Percentiles rank a stretch among this genome's conserved stretches.
Conservation (phyloP, 1,140 invertebrate genomes). For the Papilio machaon region DNA sequence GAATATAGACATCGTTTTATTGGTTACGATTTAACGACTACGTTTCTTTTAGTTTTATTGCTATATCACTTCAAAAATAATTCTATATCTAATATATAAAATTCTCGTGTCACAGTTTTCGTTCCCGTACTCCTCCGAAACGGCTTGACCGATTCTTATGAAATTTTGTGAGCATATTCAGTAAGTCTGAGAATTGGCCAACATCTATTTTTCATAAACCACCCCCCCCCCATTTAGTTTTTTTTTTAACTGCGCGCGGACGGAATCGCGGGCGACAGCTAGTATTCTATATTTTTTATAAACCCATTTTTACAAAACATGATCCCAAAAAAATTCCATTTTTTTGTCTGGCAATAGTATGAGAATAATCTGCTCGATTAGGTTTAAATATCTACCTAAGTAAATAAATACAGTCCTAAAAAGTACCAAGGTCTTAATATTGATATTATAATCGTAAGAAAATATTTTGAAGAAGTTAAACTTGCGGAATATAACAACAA, state of each 20-base stretch:
- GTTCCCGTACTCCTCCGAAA: too few species aligned
- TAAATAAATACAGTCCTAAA: not conserved
- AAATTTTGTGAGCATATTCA: too few species aligned
- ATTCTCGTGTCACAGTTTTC: too few species aligned
- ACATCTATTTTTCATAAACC: too few species aligned
- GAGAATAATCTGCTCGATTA: too few species aligned
- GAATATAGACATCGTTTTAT: conserved; percentile 23
- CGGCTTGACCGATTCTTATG: too few species aligned
- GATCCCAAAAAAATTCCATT: not conserved
- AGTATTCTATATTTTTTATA: too few species aligned
- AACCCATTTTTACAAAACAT: not conserved
- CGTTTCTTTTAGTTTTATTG: conserved; percentile 34
- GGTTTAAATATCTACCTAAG: too few species aligned
- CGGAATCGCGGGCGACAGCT: too few species aligned
- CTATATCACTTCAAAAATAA: conserved; percentile 1
- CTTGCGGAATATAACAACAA: not conserved
- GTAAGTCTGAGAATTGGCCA: too few species aligned
- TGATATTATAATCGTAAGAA: not conserved
- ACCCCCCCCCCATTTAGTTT: too few species aligned
- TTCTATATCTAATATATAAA: not conserved
- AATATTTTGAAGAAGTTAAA: not conserved
- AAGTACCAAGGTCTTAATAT: not conserved
- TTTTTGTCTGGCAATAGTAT: not conserved
- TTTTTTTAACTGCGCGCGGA: too few species aligned
- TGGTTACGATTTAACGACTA: conserved; percentile 27